These are phyloP conservation scores for Pedetes capensis DNA, from an alignment of 2,113 vertebrate genomes.

Conservation along the genomic window DNA sequence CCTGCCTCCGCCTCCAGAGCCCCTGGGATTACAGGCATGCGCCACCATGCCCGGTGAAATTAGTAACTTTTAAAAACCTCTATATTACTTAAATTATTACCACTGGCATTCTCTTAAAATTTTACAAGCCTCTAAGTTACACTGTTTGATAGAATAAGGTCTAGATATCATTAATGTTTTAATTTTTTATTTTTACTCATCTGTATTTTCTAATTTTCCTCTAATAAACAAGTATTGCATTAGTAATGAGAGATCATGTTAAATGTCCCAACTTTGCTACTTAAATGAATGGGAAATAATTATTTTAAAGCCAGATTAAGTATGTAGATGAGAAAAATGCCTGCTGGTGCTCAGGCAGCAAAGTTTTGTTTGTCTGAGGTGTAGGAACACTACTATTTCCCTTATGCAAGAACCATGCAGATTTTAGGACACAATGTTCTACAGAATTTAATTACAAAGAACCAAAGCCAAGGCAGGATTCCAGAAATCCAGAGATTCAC, in stretches of 20 bases:
- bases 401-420: neutral
- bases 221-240: neutral
- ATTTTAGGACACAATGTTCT: constrained; percentile 45
- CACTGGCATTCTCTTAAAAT: neutral
- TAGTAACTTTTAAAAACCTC: neutral
- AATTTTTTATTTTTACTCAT: neutral
- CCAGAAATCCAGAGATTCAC: constrained; percentile 53
- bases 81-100: neutral
- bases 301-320: constrained; percentile 63
- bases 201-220: constrained; percentile 20
- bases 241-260: neutral
- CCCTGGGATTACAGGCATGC: too few species aligned
- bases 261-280: neutral
- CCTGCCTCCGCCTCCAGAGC: too few species aligned
- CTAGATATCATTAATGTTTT: neutral
- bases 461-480: constrained; percentile 30
- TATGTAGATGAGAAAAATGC: constrained; percentile 19
- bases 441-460: constrained; percentile 55
- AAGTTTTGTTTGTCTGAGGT: constrained; percentile 39
- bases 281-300: neutral
- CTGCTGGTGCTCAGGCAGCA: neutral
- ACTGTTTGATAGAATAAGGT: neutral
- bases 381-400: neutral
- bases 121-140: neutral
- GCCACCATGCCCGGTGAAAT: too few species aligned